Base-by-base conservation (phyloP, 2,888 invertebrate species). In the Petrophora chlorosata region DNA sequence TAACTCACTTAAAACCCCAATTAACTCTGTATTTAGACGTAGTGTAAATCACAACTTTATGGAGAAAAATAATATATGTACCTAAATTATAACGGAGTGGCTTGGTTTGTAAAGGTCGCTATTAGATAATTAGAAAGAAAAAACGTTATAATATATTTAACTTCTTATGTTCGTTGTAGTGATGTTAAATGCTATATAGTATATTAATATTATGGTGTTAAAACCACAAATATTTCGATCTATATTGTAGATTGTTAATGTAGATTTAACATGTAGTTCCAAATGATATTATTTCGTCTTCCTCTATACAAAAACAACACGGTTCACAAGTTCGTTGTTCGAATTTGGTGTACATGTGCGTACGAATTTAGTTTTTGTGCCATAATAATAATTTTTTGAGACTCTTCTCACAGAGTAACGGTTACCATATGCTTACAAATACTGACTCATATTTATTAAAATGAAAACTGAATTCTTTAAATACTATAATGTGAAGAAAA, bases 301-400 rank as follows among this genome's bases (percentile, higher is more conserved):
- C 15, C 34, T 26, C 3, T 13, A 26, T 19, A 33, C 5, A 17
- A 26, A 33, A 33, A 41, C n/a, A 10, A 42, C 30, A 29, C 41
- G 29, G 16, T 25, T 16, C 39, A 25, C 4, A 34, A 28, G 40
- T 44, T 48, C 42, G 28, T 38, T 42, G 30, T 35, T 2, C 47
- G 48, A 16, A 38, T 33, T 49, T 22, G 12, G 33, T 33, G 29
- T 22, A 34, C 43, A 43, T 38, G 34, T 50, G n/a, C n/a, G 38
- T 32, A 44, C 44, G 55, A 55, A 52, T 56, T 56, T 56, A 56
- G 33, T 40, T 45, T 44, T 40, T 54, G 59, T 59, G 59, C 59
- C 59, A 59, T 59, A 59, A 50, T 39, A 34, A 42, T 45, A 36
- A 35, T 46, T 50, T 33, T 9, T 32, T 7, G n/a, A 32, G 14